phyloP scores from a whole-genome alignment of 1,140 invertebrate genomes.

The Lordiphosa collinella region DNA sequence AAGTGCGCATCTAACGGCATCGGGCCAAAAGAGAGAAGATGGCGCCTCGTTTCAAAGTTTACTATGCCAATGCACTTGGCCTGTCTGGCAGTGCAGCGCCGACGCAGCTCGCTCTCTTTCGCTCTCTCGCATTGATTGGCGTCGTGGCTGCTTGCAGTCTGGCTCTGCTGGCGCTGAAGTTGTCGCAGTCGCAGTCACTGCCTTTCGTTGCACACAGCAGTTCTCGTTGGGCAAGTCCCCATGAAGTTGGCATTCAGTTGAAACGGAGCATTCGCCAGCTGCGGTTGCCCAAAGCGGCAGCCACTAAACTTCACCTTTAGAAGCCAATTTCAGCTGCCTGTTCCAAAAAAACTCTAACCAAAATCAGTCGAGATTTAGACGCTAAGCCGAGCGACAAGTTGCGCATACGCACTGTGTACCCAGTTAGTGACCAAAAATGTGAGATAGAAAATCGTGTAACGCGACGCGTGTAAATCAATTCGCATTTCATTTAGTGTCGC shows the following conservation, averaged over 20 bases:
- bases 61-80: constrained; percentile 75
- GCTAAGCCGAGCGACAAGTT: constrained; percentile 42
- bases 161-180: constrained; percentile 13
- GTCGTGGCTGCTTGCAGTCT: constrained; percentile 6
- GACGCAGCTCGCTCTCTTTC: constrained; percentile 22
- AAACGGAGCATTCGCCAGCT: constrained; percentile 70
- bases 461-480: constrained; percentile 42
- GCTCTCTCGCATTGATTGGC: constrained; percentile 45
- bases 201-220: constrained; percentile 57
- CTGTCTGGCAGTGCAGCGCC: constrained; percentile 45
- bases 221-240: constrained; percentile 78
- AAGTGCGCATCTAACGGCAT: constrained; percentile 73
- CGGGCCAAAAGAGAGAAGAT: constrained; percentile 31
- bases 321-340: constrained; percentile 9
- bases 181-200: constrained; percentile 15
- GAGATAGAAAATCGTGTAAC: constrained; percentile 45
- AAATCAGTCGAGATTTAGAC: constrained; percentile 42
- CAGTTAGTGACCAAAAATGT: constrained; percentile 6
- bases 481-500: constrained; percentile 8
- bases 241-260: constrained; percentile 63
- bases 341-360: constrained; percentile 9
- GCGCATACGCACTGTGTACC: constrained; percentile 49
- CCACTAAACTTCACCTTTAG: not conserved
- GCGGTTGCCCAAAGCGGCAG: constrained; percentile 64
- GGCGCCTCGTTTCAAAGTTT: constrained; percentile 72